These are phyloP conservation scores for Paralvinella palmiformis DNA, from an alignment of 1,140 invertebrate species.

Conservation along the genomic window DNA sequence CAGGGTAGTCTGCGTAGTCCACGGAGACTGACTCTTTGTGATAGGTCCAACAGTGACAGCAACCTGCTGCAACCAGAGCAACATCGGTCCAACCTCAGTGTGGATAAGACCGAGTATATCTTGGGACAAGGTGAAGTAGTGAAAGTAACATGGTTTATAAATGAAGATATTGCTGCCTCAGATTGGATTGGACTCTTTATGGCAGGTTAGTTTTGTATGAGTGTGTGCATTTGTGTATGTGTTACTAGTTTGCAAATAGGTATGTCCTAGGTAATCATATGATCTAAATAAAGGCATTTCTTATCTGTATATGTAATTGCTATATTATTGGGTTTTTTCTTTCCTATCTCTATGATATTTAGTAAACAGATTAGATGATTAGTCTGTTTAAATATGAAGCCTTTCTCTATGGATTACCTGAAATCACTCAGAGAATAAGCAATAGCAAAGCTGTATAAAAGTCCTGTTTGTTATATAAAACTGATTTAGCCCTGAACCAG, in stretches of 20 bases:
- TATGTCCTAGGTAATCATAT: neutral
- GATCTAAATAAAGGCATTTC: neutral
- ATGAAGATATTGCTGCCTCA: slow-evolving; percentile 40
- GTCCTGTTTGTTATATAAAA: no score
- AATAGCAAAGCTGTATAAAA: no score
- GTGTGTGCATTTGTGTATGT: neutral
- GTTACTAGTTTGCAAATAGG: neutral
- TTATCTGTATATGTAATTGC: neutral
- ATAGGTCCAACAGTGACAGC: neutral
- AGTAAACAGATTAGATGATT: neutral
- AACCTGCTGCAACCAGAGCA: neutral
- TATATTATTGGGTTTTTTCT: neutral
- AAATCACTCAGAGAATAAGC: no score
- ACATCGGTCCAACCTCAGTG: neutral
- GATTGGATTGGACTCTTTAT: slow-evolving; percentile 51
- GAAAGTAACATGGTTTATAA: slow-evolving; percentile 47
- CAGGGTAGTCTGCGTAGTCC: neutral
- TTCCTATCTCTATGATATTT: neutral
- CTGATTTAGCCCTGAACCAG: no score
- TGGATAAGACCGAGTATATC: slow-evolving; percentile 13
- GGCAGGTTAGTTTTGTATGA: slow-evolving; percentile 31
- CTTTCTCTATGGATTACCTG: no score
- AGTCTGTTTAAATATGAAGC: no score
- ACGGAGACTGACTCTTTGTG: neutral
- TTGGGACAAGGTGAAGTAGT: slow-evolving; percentile 24